Percentiles rank a stretch among this genome's conserved stretches.
These are phyloP conservation scores for Lochmaea crataegi DNA, from an alignment of 2,888 invertebrate genomes.

Conservation along the genomic window DNA sequence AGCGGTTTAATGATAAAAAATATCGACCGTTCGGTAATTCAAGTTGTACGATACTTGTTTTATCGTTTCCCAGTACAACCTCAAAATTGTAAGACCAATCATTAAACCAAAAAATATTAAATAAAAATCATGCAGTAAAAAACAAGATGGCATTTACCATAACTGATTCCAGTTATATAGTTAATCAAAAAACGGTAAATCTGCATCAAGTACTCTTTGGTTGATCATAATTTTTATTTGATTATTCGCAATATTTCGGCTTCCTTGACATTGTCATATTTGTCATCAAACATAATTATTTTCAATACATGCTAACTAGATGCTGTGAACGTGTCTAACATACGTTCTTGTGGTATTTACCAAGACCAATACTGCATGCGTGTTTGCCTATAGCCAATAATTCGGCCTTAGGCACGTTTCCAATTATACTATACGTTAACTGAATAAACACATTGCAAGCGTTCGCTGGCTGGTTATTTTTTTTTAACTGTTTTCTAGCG, in stretches of 20 bases:
- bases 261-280: not conserved
- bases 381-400: not conserved
- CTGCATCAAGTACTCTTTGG: no score
- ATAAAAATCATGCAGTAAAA: no score
- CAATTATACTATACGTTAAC: not conserved
- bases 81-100: no score
- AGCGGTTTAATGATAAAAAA: no score
- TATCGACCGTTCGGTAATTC: no score
- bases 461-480: not conserved
- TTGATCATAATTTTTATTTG: not conserved
- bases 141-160: no score
- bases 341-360: not conserved
- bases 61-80: no score
- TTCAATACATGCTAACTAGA: not conserved
- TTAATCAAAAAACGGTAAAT: no score
- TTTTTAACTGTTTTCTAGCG: not conserved
- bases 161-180: no score
- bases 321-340: not conserved
- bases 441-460: conserved; percentile 11
- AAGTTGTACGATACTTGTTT: no score
- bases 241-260: not conserved
- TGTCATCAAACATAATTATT: conserved; percentile 2
- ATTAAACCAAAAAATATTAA: no score
- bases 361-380: not conserved
- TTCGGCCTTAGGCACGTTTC: not conserved